Percentiles rank a stretch among this genome's conserved stretches.
Evolutionary conservation across 2,888 invertebrate species (phyloP).

Genomic region (Cerastis rubricosa): DNA sequence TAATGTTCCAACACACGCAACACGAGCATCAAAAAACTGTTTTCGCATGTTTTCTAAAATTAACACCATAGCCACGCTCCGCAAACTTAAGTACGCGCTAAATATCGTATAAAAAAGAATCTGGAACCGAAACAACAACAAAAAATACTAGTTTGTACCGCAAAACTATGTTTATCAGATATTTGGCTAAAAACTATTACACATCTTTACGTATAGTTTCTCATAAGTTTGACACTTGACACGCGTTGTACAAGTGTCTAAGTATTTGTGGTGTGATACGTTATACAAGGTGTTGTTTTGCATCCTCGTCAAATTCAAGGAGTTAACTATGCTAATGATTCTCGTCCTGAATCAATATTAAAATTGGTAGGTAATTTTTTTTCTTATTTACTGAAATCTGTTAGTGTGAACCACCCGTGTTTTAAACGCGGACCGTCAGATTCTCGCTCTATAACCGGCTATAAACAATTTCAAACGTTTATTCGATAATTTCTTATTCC

Average conservation of each 20-base stretch:
- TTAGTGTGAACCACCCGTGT: no score
- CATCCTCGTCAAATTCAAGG: no score
- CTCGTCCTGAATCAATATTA: no score
- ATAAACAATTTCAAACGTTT: no score
- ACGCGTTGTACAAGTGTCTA: not conserved
- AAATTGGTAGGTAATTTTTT: no score
- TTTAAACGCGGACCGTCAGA: no score
- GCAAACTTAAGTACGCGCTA: conserved; percentile 11
- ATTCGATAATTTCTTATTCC: no score
- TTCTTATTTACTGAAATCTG: no score
- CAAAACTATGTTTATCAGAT: not conserved
- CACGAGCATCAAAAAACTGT: not conserved
- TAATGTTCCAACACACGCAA: conserved; percentile 10
- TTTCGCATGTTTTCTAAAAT: not conserved
- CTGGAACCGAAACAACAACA: conserved; percentile 2
- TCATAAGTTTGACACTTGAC: not conserved
- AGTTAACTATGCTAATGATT: no score
- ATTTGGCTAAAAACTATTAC: not conserved
- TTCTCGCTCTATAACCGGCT: no score
- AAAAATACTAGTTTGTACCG: not conserved
- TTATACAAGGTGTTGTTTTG: no score
- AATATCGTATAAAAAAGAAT: conserved; percentile 17
- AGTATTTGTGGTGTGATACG: not conserved
- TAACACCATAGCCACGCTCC: not conserved
- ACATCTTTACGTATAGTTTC: not conserved